phyloP scores from a whole-genome alignment of 2,888 invertebrate genomes.

The Scaptomyza polygonia region DNA sequence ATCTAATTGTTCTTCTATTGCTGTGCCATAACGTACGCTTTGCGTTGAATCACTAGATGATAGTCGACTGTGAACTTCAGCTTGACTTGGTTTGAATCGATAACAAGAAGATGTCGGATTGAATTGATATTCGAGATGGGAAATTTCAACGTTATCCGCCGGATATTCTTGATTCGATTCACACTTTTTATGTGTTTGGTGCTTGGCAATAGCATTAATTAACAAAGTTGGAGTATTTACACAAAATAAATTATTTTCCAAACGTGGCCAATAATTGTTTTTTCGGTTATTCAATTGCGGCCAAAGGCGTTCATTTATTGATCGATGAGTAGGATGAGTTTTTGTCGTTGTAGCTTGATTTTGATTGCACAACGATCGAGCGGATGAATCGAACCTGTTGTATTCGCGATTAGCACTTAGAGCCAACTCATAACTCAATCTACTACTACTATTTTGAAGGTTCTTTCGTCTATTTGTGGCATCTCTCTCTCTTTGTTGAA shows the following conservation, averaged over 20 bases:
- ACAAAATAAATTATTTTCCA: conserved; percentile 24
- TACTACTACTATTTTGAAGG: not conserved
- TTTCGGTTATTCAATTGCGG: not conserved
- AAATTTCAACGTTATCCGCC: not conserved
- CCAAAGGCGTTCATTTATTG: conserved; percentile 17
- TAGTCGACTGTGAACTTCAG: conserved; percentile 13
- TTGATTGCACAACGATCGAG: not conserved
- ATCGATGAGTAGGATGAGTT: not conserved
- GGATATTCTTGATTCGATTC: conserved; percentile 1
- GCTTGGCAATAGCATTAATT: conserved; percentile 21
- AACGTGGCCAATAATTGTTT: not conserved
- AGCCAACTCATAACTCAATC: not conserved
- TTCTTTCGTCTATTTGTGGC: not conserved
- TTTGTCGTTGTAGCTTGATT: not conserved
- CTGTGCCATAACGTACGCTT: conserved; percentile 38
- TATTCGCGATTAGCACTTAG: not conserved
- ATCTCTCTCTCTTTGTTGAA: not conserved
- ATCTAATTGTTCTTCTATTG: conserved; percentile 16
- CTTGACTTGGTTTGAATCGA: conserved; percentile 17
- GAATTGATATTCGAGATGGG: not conserved
- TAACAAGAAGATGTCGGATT: not conserved
- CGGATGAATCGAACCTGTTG: not conserved
- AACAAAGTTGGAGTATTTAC: conserved; percentile 20
- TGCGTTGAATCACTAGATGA: conserved; percentile 20
- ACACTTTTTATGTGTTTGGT: not conserved